These are phyloP conservation scores for Caenorhabditis inopinata DNA, from an alignment of 1,140 invertebrate species.

Conservation along the genomic window DNA sequence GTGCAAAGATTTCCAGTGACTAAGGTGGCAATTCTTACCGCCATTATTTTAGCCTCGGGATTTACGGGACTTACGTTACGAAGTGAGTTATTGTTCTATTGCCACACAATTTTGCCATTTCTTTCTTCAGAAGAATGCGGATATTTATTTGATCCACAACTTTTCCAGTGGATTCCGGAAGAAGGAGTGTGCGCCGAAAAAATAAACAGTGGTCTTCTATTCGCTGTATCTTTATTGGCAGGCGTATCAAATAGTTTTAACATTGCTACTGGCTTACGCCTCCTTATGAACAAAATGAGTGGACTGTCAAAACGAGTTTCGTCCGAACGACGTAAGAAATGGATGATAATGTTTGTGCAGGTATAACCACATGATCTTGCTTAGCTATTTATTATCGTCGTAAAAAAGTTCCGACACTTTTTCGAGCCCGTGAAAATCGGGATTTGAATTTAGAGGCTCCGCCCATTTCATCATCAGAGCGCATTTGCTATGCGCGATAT, in stretches of 20 bases:
- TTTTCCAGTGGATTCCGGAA: neutral
- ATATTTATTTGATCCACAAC: neutral
- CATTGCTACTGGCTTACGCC: neutral
- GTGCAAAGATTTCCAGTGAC: neutral
- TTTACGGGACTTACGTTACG: neutral
- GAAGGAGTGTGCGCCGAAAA: no score
- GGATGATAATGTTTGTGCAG: conserved; percentile 22
- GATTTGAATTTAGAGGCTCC: no score
- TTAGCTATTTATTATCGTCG: no score
- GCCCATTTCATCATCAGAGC: no score
- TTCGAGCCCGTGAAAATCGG: no score
- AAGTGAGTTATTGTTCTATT: neutral
- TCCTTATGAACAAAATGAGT: neutral
- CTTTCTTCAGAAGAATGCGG: neutral
- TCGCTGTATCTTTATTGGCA: neutral
- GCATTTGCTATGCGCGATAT: no score
- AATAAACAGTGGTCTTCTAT: neutral
- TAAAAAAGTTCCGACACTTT: no score
- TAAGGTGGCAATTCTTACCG: neutral
- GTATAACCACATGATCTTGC: neutral
- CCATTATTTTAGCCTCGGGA: neutral
- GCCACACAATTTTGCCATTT: no score
- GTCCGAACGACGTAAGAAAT: neutral
- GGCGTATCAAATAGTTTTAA: neutral
- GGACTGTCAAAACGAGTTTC: neutral